Evolutionary conservation across 2,797 vertebrate species (phyloP), one percentile per base, ranked within the genome.

Genomic region (Sebastes baramenuke): DNA sequence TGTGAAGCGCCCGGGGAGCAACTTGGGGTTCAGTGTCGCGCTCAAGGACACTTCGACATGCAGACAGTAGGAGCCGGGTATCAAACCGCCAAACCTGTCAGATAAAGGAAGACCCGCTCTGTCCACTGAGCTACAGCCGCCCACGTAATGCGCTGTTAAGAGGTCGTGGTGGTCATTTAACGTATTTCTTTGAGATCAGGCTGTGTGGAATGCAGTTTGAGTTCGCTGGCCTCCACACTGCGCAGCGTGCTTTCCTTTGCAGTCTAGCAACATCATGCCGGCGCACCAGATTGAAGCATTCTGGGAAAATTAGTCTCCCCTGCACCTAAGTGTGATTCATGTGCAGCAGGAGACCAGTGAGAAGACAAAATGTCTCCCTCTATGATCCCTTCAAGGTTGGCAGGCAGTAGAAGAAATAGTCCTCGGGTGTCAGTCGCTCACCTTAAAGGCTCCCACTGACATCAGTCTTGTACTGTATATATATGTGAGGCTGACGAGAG

Each of bases 391-490:
- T 88, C 46, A 79, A 77, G 66, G 80, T 67, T 77, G 74, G 24
- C 83, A 84, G 69, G 73, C 64, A 59, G 69, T 34, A 30, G 72
- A 72, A 65, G 70, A 67, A 69, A 67, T 22, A 38, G 36, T 32
- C 84, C 85, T 77, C 8, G 1, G 55, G 81, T 71, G 68, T 87
- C 46, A 68, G 54, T 60, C 6, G 7, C 88, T 89, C 66, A 60
- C 70, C 82, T 92, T 59, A 78, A 87, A 87, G 71, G 58, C 42
- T 69, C 78, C 7, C 64, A 46, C 84, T 84, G 88, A 87, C 82
- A 75, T 75, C 71, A 20, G 64, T 77, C 61, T 67, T 78, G 67
- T 64, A 18, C 46, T 18, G 46, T 62, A 49, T 67, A 27, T 75
- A 34, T 89, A 59, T 55, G 58, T 42, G 38, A 11, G 52, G 80